Percentiles rank a stretch among this genome's conserved stretches.
Evolutionary conservation across 1,140 invertebrate genomes (phyloP).

Genomic region (Drosophila sulfurigaster): DNA sequence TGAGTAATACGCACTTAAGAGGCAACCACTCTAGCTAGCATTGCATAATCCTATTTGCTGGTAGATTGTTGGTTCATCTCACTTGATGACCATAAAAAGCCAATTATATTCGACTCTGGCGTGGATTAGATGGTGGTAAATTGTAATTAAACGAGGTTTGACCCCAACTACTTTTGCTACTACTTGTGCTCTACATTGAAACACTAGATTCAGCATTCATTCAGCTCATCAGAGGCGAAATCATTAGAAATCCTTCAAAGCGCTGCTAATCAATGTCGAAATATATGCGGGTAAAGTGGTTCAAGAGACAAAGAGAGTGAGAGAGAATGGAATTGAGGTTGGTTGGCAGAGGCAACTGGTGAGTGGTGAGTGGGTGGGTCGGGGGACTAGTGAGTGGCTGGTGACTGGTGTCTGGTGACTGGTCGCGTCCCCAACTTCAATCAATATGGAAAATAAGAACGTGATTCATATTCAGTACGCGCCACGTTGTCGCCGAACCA

Average conservation of each 20-base stretch:
- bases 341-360: background rate
- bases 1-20: background rate
- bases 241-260: slow-evolving; percentile 31
- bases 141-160: slow-evolving; percentile 32
- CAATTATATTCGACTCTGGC: slow-evolving; percentile 28
- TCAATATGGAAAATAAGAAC: slow-evolving; percentile 70
- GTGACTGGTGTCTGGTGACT: background rate
- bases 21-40: background rate
- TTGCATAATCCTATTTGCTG: background rate
- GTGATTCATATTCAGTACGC: slow-evolving; percentile 74
- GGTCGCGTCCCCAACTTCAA: slow-evolving; percentile 46
- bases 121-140: background rate
- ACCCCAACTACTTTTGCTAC: background rate
- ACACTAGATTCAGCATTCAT: background rate
- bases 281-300: slow-evolving; percentile 28
- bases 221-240: slow-evolving; percentile 16
- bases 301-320: background rate
- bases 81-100: slow-evolving; percentile 16
- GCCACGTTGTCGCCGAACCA: slow-evolving; percentile 46
- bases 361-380: no score
- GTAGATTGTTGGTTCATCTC: background rate
- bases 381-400: background rate
- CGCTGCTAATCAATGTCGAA: slow-evolving; percentile 42
- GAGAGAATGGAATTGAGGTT: no score
- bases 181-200: no score